A percentile compares a stretch with the other conserved stretches of the same genome.
These are phyloP conservation scores for Cnemophilus loriae DNA, from an alignment of 2,113 vertebrate genomes.

Conservation along the genomic window DNA sequence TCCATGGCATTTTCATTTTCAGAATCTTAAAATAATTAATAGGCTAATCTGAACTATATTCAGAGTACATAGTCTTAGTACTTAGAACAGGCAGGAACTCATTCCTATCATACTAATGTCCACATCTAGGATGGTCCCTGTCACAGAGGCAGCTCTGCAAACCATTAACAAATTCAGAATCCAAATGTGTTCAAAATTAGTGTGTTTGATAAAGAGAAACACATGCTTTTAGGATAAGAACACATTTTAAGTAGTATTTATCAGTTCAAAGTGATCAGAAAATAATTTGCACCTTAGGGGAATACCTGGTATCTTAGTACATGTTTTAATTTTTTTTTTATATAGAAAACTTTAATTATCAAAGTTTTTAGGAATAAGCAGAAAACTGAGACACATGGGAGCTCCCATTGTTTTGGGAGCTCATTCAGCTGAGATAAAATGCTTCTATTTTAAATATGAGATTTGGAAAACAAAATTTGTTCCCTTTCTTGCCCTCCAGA, in stretches of 20 bases:
- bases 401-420: background rate
- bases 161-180: background rate
- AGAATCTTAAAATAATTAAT: background rate
- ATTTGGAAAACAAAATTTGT: background rate
- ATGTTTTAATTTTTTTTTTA: background rate
- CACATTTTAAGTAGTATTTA: background rate
- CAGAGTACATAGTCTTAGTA: background rate
- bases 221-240: background rate
- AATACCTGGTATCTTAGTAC: background rate
- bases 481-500: fast-evolving
- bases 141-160: background rate
- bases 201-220: background rate
- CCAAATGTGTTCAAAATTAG: background rate
- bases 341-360: background rate
- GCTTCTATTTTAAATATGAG: background rate
- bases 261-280: background rate
- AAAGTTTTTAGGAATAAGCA: background rate
- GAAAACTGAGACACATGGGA: background rate
- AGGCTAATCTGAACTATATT: background rate
- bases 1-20: background rate
- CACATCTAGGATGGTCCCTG: background rate
- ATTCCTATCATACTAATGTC: background rate
- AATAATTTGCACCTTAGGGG: background rate
- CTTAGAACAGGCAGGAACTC: background rate
- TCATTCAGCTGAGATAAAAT: background rate